Evolutionary conservation across 2,113 vertebrate species (phyloP), one percentile per base, ranked within the genome.

Genomic region (Colossoma macropomum): DNA sequence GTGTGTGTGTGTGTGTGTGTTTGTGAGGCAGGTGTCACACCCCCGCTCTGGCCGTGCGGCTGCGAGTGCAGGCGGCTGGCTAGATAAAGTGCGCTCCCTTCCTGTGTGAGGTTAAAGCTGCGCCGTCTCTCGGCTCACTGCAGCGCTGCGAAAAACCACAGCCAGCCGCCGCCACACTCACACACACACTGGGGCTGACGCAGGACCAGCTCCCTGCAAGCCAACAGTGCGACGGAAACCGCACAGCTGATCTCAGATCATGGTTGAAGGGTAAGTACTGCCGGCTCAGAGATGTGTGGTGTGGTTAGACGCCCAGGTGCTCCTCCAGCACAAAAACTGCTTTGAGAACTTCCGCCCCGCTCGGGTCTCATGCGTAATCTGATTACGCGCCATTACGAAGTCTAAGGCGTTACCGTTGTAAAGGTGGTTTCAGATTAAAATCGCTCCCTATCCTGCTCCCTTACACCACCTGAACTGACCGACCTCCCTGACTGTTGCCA

Each of bases 81-180:
- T 84, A 93, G 94, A 94, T 94, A 94, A 93, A 92, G 89, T 77
- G 88, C 63, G 91, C 92, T 86, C 79, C 90, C 91, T 92, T 95
- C 94, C 94, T 94, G 93, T 91, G 88, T 90, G 92, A 92, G 92
- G 92, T 93, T 91, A 92, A 89, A 88, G 87, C 74, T 76, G 81
- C 81, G 25, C 21, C 50, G 54, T 70, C 74, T 63, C 38, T 70
- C 81, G 15, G 74, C 68, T 83, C 91, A 88, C 88, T 85, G 63
- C 84, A 74, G 30, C 65, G 65, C 85, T 85, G 72, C 87, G 9
- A 65, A 28, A 79, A 85, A 87, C 84, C 84, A 48, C 84, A 80
- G 69, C 78, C 77, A 81, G 72, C 75, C 69, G 66, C 75, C 45
- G 62, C 52, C 77, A 52, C 41, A 19, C 70, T 48, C 70, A 48